A percentile compares a stretch with the other conserved stretches of the same genome.
These are phyloP conservation scores for Ariolimax columbianus DNA, from an alignment of 2,888 invertebrate genomes.

Conservation along the genomic window DNA sequence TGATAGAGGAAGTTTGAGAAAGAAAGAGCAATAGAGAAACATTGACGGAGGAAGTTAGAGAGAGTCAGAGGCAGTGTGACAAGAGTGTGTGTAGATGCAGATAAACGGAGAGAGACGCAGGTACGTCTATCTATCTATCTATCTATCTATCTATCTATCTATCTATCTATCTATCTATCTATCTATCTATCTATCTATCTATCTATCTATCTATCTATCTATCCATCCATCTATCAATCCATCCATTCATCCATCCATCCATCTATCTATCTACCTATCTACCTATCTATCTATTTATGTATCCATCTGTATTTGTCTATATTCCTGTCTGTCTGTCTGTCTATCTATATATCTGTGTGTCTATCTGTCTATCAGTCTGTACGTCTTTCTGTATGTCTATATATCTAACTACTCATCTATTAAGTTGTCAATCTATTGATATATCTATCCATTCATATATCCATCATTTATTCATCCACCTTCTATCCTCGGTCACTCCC, in stretches of 20 bases:
- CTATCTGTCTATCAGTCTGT: not conserved
- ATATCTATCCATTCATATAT: too few species aligned
- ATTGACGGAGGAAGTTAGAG: too few species aligned
- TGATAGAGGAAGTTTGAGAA: too few species aligned
- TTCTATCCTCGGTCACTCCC: too few species aligned
- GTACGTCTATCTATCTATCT: not conserved
- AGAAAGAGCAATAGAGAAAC: too few species aligned
- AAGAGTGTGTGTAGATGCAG: too few species aligned
- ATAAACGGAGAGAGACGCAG: too few species aligned
- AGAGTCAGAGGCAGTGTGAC: too few species aligned
- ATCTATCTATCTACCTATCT: not conserved
- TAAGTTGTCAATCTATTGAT: too few species aligned
- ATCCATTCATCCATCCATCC: too few species aligned
- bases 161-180: not conserved
- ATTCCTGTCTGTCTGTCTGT: not conserved
- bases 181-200: not conserved
- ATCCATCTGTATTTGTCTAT: too few species aligned
- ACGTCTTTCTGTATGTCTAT: not conserved
- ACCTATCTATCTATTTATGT: not conserved
- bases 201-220: not conserved
- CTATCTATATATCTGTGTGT: not conserved
- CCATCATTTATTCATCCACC: too few species aligned
- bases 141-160: constrained; percentile 5
- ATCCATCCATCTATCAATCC: not conserved
- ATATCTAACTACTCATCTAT: not conserved